A percentile compares a stretch with the other conserved stretches of the same genome.
phyloP scores from a whole-genome alignment of 1,140 invertebrate species.

The Acromyrmex echinatior region DNA sequence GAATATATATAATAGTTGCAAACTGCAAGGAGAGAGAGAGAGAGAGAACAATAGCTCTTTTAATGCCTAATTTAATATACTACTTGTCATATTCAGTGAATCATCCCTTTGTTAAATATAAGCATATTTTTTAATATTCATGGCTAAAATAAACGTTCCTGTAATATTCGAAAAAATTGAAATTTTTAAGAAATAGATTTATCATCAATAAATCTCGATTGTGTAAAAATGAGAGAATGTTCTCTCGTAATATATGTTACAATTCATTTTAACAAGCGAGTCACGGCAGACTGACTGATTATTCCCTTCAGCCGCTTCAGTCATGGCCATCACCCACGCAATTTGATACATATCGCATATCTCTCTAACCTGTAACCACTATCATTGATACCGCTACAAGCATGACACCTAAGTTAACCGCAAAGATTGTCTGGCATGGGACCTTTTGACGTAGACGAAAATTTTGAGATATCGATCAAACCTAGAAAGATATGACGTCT shows the following conservation, averaged over 20 bases:
- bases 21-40: not conserved
- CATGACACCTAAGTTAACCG: slow-evolving; percentile 49
- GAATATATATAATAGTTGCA: not conserved
- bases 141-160: not conserved
- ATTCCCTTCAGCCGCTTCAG: slow-evolving; percentile 27
- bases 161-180: slow-evolving; percentile 21
- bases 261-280: slow-evolving; percentile 38
- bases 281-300: slow-evolving; percentile 34
- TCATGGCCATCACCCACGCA: slow-evolving; percentile 48
- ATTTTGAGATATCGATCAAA: slow-evolving; percentile 20
- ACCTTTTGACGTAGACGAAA: slow-evolving; percentile 10
- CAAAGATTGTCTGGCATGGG: slow-evolving; percentile 32
- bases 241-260: slow-evolving; percentile 1
- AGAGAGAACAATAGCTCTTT: not conserved
- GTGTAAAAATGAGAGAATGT: not conserved
- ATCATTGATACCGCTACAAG: slow-evolving; percentile 12
- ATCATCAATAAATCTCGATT: slow-evolving; percentile 16
- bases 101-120: not conserved
- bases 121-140: not conserved
- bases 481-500: not conserved
- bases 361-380: slow-evolving; percentile 23
- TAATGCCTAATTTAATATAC: not conserved
- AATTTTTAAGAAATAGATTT: not conserved
- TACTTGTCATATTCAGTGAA: not conserved
- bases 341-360: slow-evolving; percentile 32